phyloP scores from a whole-genome alignment of 1,140 invertebrate species.

The Pogonomyrmex californicus region DNA sequence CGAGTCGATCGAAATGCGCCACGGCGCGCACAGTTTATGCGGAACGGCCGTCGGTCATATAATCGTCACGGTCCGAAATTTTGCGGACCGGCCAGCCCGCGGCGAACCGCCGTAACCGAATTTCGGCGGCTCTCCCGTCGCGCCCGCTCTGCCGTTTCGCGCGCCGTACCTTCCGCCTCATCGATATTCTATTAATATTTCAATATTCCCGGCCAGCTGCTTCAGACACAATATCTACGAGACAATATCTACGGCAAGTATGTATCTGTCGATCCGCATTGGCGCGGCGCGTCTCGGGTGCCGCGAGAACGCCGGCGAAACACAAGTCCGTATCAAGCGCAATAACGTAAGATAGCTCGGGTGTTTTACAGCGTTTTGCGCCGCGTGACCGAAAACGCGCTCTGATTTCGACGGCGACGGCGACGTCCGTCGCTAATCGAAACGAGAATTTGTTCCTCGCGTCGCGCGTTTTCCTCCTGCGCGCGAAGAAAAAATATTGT shows the following conservation, averaged over 20 bases:
- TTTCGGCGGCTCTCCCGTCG: slow-evolving; percentile 31
- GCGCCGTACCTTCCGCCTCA: slow-evolving; percentile 43
- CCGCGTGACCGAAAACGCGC: slow-evolving; percentile 15
- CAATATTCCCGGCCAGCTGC: slow-evolving; percentile 44
- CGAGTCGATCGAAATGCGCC: slow-evolving; percentile 2
- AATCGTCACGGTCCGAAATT: slow-evolving; percentile 6
- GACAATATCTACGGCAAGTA: slow-evolving; percentile 62
- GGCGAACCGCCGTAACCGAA: slow-evolving; percentile 42
- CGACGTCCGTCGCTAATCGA: neutral
- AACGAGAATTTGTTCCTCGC: neutral
- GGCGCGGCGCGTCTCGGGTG: neutral
- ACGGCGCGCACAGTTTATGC: neutral
- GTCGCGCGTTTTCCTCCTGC: neutral
- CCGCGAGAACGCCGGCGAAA: slow-evolving; percentile 37
- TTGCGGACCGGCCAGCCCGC: slow-evolving; percentile 34
- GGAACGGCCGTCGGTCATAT: slow-evolving; percentile 3
- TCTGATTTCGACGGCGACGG: slow-evolving; percentile 48
- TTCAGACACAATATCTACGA: slow-evolving; percentile 33
- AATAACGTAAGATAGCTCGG: slow-evolving; percentile 75
- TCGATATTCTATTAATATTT: slow-evolving; percentile 63
- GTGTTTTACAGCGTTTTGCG: slow-evolving; percentile 59
- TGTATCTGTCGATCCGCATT: slow-evolving; percentile 59
- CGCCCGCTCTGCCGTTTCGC: neutral
- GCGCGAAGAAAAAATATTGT: neutral
- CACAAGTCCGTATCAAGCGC: slow-evolving; percentile 77